Base-by-base conservation (phyloP, 2,797 vertebrate genomes). In the Antrozous pallidus region DNA sequence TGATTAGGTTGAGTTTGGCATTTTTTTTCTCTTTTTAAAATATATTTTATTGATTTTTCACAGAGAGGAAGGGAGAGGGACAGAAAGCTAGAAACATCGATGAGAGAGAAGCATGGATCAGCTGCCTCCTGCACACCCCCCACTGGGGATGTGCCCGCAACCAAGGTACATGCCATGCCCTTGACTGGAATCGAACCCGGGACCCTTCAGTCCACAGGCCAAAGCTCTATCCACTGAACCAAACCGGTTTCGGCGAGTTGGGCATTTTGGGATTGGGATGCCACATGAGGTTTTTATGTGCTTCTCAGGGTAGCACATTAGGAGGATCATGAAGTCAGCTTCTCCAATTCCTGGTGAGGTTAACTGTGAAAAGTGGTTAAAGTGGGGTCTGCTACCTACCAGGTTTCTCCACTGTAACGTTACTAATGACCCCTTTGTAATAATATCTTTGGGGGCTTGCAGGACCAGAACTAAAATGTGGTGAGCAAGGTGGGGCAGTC, bases 391-490 rank as follows among this genome's bases (percentile, higher is more conserved):
- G 9, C 54, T 93, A 26, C 88, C 54, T 54, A 36, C 40, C 67
- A 79, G 26, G 12, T 80, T 83, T 42, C 28, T 77, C 81, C 67
- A 24, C 42, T 38, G 33, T 56, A 31, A 90, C 83, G 65, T 83
- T 67, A 80, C 86, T 65, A 79, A 86, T 87, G 91, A 58, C 77
- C 28, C 16, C 67, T 71, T 87, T 95, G 88, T 63, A 31, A 36
- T 80, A 54, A 36, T 80, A 54, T 45, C 69, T 61, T 78, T 77
- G 16, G 36, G 11, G 36, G 45, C 36, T 36, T 56, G 1, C 13
- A 11, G 33, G 38, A 18, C 28, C 2, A 22, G 31, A 40, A 24
- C 45, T 71, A 82, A 42, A 42, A 69, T 80, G 54, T 90, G 51
- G 24, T 78, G 20, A 63, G 61, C 38, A 16, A 63, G 58, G 74